phyloP scores from a whole-genome alignment of 92 coral and sea anemone genomes.

The Heliopora coerulea region DNA sequence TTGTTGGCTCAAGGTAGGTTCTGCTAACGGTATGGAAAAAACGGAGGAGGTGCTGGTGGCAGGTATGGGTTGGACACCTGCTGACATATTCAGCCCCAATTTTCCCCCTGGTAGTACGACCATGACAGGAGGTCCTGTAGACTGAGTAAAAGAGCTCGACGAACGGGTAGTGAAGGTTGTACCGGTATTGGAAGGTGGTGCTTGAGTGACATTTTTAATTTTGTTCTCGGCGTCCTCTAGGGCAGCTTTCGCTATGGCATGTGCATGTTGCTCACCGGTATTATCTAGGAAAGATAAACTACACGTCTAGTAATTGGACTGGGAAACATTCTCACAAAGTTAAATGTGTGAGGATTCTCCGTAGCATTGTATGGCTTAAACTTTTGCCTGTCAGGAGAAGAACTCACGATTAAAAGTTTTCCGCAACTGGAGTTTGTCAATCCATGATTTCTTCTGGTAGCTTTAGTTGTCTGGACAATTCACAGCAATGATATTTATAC shows the following conservation, averaged over 20 bases:
- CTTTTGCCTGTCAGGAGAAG: no score
- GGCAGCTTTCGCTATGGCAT: constrained; percentile 71
- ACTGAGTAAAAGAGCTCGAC: constrained; percentile 9
- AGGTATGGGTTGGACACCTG: neutral
- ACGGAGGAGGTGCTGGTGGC: no score
- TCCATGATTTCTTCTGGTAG: no score
- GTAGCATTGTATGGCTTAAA: no score
- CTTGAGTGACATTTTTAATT: constrained; percentile 36
- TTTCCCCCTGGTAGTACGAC: constrained; percentile 27
- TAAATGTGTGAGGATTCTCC: no score
- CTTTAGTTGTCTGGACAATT: no score
- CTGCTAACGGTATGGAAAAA: no score
- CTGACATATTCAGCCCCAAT: neutral
- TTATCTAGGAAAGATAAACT: neutral
- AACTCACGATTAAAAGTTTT: no score
- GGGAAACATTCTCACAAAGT: no score
- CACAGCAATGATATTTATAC: neutral
- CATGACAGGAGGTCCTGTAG: constrained; percentile 39
- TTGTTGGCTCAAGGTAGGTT: no score
- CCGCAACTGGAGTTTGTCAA: no score
- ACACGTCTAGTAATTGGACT: no score
- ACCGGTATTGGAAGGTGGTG: constrained; percentile 19
- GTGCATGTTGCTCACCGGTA: constrained; percentile 45
- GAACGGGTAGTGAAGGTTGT: constrained; percentile 33
- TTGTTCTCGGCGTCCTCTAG: constrained; percentile 60